Base-by-base conservation (phyloP, 2,113 vertebrate genomes). In the Rattus norvegicus region DNA sequence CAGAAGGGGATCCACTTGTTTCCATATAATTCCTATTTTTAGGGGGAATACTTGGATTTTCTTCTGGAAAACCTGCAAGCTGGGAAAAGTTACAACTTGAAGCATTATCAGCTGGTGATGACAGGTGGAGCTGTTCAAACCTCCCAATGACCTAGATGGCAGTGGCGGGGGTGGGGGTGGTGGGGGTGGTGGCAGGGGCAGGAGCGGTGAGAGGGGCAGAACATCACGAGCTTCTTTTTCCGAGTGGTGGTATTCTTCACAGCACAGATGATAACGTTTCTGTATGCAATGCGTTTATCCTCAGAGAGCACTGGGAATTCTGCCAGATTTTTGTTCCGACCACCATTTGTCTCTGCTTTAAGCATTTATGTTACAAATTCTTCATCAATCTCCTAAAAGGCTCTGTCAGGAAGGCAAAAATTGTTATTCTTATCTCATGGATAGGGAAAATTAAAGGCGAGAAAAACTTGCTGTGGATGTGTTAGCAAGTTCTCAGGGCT, bases 21-120 rank as follows among this genome's bases (percentile, higher is more conserved):
- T 93, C 49, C 81, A 65, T 63, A 54, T 75, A 90, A 95, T 88
- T 92, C 87, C 47, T 70, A 33, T 89, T 91, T 92, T 93, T 92
- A 67, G 90, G 22, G 83, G n/a, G 6, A 2, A 75, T 56, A 88
- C 22, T 95, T 28, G 26, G 0, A 63, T 95, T 96, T 87, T 33
- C 56, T 26, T 36, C 47, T 2, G 47, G 54, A 56, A 61, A 80
- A 22, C 92, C 47, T 96, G 61, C 69, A 96, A 61, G 79, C 33
- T 52, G 36, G 39, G 52, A 76, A 93, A 95, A 70, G 12, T 92
- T 81, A 73, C 90, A 36, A 33, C 61, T 52, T 80, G 73, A 92
- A 67, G 39, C 14, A 61, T 75, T 61, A 72, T 39, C 43, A 94
- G 73, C 13, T 2, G 19, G n/a, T 90, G 70, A 26, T 30, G 77